Percentiles rank a stretch among this genome's conserved stretches.
phyloP scores from a whole-genome alignment of 2,888 invertebrate species.

The Mycogona germanica region DNA sequence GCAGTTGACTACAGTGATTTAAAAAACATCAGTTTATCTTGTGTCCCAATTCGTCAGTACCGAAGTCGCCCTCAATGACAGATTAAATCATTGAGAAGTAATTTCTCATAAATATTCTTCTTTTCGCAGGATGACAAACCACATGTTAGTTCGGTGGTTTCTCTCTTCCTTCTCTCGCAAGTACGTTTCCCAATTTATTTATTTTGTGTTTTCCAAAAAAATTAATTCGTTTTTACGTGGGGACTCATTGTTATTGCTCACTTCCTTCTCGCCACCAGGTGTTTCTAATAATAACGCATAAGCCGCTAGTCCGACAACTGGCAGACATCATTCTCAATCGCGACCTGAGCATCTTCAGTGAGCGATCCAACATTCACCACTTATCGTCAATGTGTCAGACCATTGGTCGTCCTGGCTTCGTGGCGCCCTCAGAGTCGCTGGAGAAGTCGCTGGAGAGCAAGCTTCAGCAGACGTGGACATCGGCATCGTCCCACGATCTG shows the following conservation, averaged over 20 bases:
- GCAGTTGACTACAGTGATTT: too few species aligned
- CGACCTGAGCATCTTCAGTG: conserved; percentile 38
- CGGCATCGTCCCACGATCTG: too few species aligned
- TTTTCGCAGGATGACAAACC: conserved; percentile 41
- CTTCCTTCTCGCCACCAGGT: conserved; percentile 36
- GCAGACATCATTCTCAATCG: conserved; percentile 84
- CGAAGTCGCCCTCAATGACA: too few species aligned
- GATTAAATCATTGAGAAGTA: too few species aligned
- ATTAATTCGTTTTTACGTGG: neutral
- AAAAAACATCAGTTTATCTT: too few species aligned
- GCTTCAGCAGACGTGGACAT: too few species aligned
- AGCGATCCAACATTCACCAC: neutral
- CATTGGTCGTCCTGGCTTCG: conserved; percentile 31
- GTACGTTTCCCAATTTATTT: conserved; percentile 32
- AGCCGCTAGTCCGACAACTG: conserved; percentile 76
- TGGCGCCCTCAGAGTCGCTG: conserved; percentile 58
- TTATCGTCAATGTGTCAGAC: neutral
- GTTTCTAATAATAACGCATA: conserved; percentile 83
- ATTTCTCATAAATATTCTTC: neutral
- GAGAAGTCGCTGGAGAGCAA: conserved; percentile 56
- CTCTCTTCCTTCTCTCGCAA: conserved; percentile 82
- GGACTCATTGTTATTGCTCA: neutral
- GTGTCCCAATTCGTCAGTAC: too few species aligned
- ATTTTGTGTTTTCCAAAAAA: neutral
- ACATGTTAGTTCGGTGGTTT: conserved; percentile 77